Percentiles rank a stretch among this genome's conserved stretches.
These are phyloP conservation scores for Cyclophora punctaria DNA, from an alignment of 2,888 invertebrate species.

Conservation along the genomic window DNA sequence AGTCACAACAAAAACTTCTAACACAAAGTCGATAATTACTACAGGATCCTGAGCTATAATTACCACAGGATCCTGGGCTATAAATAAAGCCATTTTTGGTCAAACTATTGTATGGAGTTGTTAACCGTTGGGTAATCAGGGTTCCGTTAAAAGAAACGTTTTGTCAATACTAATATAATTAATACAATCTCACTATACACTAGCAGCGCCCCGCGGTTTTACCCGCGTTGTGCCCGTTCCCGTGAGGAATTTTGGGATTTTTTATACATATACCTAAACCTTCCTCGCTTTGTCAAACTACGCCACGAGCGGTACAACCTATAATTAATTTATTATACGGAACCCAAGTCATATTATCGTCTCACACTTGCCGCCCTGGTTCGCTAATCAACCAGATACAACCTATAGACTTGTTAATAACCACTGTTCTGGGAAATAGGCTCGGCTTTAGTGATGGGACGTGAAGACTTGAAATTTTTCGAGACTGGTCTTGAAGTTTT, in stretches of 20 bases:
- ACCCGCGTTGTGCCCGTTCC: no score
- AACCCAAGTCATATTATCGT: background rate
- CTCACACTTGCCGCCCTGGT: slow-evolving; percentile 6
- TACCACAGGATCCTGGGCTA: slow-evolving; percentile 8
- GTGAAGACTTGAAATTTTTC: background rate
- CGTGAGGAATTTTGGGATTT: no score
- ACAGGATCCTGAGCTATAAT: slow-evolving; percentile 14
- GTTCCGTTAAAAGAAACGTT: background rate
- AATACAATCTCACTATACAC: background rate
- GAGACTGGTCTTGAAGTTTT: background rate
- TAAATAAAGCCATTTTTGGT: slow-evolving; percentile 20
- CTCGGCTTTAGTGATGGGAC: slow-evolving; percentile 5
- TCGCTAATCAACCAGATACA: slow-evolving; percentile 15
- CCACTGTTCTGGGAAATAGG: slow-evolving; percentile 13
- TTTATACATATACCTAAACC: no score
- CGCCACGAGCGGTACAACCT: no score
- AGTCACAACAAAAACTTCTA: no score
- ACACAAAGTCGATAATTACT: slow-evolving; percentile 12
- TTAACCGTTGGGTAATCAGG: background rate
- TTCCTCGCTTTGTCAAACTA: no score
- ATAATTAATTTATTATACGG: background rate
- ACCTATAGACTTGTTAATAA: slow-evolving; percentile 19
- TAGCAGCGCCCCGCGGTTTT: no score
- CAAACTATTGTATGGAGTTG: slow-evolving; percentile 13
- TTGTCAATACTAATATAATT: background rate